Evolutionary conservation across 35 echinoderm and acorn worm species (phyloP).

Genomic region (Apostichopus japonicus): DNA sequence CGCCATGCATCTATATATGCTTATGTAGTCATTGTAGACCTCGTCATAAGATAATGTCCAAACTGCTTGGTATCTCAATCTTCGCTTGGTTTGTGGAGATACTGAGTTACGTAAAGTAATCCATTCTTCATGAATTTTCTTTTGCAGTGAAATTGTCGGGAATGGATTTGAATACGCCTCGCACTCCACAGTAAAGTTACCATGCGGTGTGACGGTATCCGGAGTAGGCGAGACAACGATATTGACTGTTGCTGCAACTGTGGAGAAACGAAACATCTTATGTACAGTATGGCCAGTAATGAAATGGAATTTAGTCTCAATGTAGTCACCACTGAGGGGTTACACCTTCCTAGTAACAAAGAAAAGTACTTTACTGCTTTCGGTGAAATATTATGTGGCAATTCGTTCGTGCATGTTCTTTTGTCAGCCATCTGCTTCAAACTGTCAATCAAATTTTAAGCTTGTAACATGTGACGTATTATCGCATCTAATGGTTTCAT

Average conservation of each 20-base stretch:
- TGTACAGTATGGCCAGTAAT: not conserved
- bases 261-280: not conserved
- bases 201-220: not conserved
- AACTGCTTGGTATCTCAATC: not conserved
- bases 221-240: not conserved
- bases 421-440: no score
- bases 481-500: no score
- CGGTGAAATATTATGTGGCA: not conserved
- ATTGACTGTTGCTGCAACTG: not conserved
- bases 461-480: no score
- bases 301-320: no score
- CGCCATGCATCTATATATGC: not conserved
- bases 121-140: not conserved
- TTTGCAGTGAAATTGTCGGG: not conserved
- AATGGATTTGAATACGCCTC: not conserved
- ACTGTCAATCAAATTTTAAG: no score
- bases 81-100: not conserved
- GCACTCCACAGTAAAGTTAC: not conserved
- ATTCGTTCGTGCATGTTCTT: no score
- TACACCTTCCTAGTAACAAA: not conserved
- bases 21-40: not conserved
- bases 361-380: not conserved
- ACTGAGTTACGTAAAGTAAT: not conserved
- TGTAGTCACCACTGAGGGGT: not conserved
- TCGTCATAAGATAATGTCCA: not conserved